Base-by-base conservation (phyloP, 2,113 vertebrate species). In the Phyllostomus hastatus region DNA sequence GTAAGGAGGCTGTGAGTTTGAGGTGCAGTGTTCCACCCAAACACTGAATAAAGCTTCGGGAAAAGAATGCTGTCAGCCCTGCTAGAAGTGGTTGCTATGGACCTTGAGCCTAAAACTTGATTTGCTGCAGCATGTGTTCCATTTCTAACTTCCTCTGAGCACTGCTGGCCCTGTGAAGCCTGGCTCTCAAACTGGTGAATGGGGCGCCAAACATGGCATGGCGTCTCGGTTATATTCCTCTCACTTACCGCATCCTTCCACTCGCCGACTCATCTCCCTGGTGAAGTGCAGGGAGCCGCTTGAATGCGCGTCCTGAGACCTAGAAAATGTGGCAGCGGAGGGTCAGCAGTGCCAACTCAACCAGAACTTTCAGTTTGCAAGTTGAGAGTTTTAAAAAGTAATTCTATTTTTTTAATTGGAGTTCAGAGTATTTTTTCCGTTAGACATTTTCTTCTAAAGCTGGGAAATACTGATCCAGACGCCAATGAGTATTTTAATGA, bases 361-460 rank as follows among this genome's bases (percentile, higher is more conserved):
- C 79, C 73, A 82, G 86, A 75, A 90, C 61, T 93, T 95, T 91
- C n/a, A 59, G 43, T 91, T 89, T 81, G 35, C 24, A 75, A 85
- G n/a, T 70, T 91, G 87, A 88, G 35, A 84, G 67, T 93, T 94
- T 75, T 5, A 38, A 95, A 89, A 95, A 88, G 64, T 82, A 80
- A 88, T 72, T 88, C 57, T 11, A 20, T 90, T 95, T 12, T 64
- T 92, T 95, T 72, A 79, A 54, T 1, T 26, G 88, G 46, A 94
- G 76, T 94, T 96, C 22, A 75, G 35, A 76, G 17, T 94, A 57
- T 89, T 88, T 89, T 91, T 97, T 89, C 46, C 66, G n/a, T 90
- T 89, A 93, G 52, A 85, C 35, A 81, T 75, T 64, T 76, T 83
- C 46, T 92, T 91, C 15, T 96, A 61, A 97, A 89, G 78, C 59